Evolutionary conservation across 2,113 vertebrate species (phyloP), one percentile per base, ranked within the genome.

Genomic region (Anas platyrhynchos): DNA sequence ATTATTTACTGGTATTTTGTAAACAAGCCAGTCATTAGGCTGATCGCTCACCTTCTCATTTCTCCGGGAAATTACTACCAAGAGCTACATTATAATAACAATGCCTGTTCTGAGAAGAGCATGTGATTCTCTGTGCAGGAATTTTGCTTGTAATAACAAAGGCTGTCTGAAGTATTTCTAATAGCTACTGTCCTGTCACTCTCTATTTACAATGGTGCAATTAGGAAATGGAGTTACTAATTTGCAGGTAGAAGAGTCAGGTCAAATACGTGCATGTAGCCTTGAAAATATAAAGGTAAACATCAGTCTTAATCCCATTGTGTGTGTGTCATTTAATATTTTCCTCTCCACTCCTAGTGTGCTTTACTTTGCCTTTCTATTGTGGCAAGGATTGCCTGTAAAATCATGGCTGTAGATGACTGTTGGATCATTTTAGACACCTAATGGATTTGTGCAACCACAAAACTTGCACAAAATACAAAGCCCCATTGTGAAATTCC

Each of bases 1-100:
- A 62, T 93, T 93, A 91, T 81, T 95, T 96, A 93, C 68, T 86
- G 68, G 86, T 96, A 44, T 88, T 96, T 92, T 92, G 73, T 95
- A 95, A 96, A 91, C 88, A 93, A 72, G 36, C 52, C 74, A 86
- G 81, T 18, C 56, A 79, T 93, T 91, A 82, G 83, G 74, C 77
- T 89, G 69, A 50, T 92, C 58, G 81, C 86, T 89, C 62, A 36
- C 77, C 81, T 92, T 94, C 86, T 91, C 34, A 15, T 83, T 90
- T 93, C 86, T 89, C 31, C 21, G 29, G 73, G 83, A 96, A 95
- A 89, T 82, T 59, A 69, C 81, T 88, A 25, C 61, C 16, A 65
- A 25, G 76, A 88, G 54, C 80, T 79, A 58, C 58, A 66, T 95
- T 91, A 58, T 56, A 90, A 91, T 78, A 86, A 83, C 52, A 90